Evolutionary conservation across 2,888 invertebrate species (phyloP), one percentile per base, ranked within the genome.

Genomic region (Sinotaia quadrata): DNA sequence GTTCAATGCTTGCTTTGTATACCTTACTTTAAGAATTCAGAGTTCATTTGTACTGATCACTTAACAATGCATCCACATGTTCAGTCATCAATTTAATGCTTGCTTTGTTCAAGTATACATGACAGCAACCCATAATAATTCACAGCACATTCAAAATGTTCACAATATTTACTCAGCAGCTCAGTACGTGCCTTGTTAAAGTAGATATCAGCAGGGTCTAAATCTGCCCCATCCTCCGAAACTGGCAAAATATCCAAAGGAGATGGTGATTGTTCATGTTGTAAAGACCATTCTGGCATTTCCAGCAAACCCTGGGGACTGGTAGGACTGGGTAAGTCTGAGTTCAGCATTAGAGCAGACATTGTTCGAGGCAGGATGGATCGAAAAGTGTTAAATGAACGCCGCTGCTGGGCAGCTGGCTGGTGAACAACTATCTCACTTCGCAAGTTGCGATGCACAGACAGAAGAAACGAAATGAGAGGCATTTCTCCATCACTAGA

Each of bases 351-450:
- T 54, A 82, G 78, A 15, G 80, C 80, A 0, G 96, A 97, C 80
- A 97, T 90, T 27, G 96, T 96, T 37, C 96, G 91, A 0, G 97
- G 97, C 84, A 98, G 95, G 56, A 97, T 97, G 0, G 95, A 93
- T 59, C 96, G 91, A 82, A 89, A 91, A 68, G 83, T 89, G 49
- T 88, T 87, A 75, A 90, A 90, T 62, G 89, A 52, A 27, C 60
- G 31, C 4, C 68, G 60, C 56, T 65, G 58, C 27, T 52, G 34
- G 21, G 31, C 52, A 31, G 65, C 36, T 12, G 69, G 66, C 12
- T 66, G 54, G 12, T 60, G 37, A 10, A 58, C 57, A 8, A 69
- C 51, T n/a, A n/a, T 52, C 18, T 61, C 62, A 51, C 49, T 51
- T 37, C 7, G 67, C 27, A 18, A 59, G 52, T 41, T 63, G 31